A percentile compares a stretch with the other conserved stretches of the same genome.
Evolutionary conservation across 2,797 vertebrate species (phyloP).

Genomic region (Melanotaenia boesemani): DNA sequence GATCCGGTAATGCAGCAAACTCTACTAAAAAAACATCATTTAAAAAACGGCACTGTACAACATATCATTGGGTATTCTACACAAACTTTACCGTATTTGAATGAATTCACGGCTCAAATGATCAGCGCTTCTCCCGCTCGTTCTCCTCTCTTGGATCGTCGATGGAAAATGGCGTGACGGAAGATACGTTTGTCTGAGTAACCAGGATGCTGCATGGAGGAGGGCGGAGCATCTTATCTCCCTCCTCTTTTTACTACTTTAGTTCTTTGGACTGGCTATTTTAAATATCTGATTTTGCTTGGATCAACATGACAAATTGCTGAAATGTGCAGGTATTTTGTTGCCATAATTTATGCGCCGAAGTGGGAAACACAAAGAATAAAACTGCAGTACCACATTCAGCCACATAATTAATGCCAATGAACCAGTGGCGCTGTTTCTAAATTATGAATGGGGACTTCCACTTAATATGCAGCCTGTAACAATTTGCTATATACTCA

Average conservation of each 20-base stretch:
- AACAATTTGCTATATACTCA: too few relatives aligned
- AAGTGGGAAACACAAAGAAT: neutral
- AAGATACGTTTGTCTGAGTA: neutral
- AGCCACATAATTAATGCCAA: neutral
- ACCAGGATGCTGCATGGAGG: conserved; percentile 4
- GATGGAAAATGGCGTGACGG: conserved; percentile 76
- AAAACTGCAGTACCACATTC: conserved; percentile 2
- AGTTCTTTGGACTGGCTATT: neutral
- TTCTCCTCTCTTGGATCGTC: conserved; percentile 19
- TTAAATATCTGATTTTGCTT: neutral
- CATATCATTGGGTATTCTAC: rapidly evolving
- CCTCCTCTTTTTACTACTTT: neutral
- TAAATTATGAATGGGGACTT: neutral
- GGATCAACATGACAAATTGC: neutral
- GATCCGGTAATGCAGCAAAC: rapidly evolving
- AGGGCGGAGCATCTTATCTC: conserved; percentile 35
- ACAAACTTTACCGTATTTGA: conserved; percentile 37
- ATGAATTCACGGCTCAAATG: neutral
- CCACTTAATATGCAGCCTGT: too few relatives aligned
- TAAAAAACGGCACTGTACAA: rapidly evolving
- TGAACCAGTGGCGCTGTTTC: conserved; percentile 19
- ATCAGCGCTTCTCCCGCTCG: neutral
- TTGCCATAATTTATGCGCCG: neutral
- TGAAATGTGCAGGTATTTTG: neutral
- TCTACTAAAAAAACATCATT: rapidly evolving